A percentile compares a stretch with the other conserved stretches of the same genome.
Conservation (phyloP, 2,888 invertebrate genomes). For the Mylabris sibirica region DNA sequence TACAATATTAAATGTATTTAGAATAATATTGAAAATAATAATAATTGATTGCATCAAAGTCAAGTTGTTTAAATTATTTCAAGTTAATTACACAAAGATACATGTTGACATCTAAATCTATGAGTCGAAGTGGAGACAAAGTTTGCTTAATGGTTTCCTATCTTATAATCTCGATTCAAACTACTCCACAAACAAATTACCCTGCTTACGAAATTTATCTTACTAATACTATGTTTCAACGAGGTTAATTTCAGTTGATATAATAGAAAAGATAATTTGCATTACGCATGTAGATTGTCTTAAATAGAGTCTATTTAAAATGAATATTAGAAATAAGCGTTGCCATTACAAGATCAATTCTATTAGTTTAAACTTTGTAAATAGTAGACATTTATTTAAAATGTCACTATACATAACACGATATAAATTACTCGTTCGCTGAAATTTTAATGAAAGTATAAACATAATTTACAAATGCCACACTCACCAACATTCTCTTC, state of each 20-base stretch:
- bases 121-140: conserved; percentile 9
- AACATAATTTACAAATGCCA: neutral
- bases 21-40: neutral
- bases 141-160: conserved; percentile 6
- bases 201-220: conserved; percentile 3
- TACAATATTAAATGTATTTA: neutral
- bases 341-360: neutral
- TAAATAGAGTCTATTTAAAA: neutral
- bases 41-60: conserved; percentile 19
- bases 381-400: neutral
- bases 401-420: neutral
- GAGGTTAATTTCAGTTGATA: conserved; percentile 3
- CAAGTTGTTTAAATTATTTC: neutral
- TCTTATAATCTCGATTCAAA: conserved; percentile 9
- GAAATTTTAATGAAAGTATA: conserved; percentile 2
- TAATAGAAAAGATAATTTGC: conserved; percentile 11
- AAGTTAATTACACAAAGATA: conserved; percentile 15
- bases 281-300: neutral
- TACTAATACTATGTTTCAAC: conserved; percentile 1
- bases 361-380: neutral
- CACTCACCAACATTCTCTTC: neutral
- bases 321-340: neutral
- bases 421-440: neutral
- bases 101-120: conserved; percentile 7
- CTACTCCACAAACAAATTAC: neutral